Percentiles rank a stretch among this genome's conserved stretches.
phyloP scores from a whole-genome alignment of 2,888 invertebrate species.

The Ecdyonurus torrentis region DNA sequence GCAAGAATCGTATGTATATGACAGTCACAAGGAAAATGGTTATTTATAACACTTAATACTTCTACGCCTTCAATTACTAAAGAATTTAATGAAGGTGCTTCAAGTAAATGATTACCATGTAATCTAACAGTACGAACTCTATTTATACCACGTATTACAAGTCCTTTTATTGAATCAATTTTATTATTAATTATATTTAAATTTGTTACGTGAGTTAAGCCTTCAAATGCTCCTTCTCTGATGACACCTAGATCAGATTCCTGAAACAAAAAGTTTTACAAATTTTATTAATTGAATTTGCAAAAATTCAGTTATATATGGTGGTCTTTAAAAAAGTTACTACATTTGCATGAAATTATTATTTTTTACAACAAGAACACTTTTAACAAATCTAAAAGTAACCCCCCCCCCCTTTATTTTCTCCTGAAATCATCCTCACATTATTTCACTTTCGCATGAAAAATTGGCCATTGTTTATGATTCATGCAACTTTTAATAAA shows the following conservation, averaged over 20 bases:
- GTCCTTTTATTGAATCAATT: conserved; percentile 62
- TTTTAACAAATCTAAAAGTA: no score
- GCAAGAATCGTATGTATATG: conserved; percentile 59
- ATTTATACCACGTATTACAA: conserved; percentile 51
- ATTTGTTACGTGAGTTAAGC: conserved; percentile 51
- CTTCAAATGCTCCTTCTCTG: conserved; percentile 56
- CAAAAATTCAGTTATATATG: no score
- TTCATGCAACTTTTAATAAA: no score
- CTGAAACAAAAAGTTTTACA: conserved; percentile 11
- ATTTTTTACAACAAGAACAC: no score
- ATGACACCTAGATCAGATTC: conserved; percentile 69
- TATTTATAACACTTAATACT: conserved; percentile 51
- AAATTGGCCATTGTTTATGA: no score
- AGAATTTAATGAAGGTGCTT: conserved; percentile 48
- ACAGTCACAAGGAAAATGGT: conserved; percentile 79
- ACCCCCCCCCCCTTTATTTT: no score
- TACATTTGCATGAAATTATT: no score
- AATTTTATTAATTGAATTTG: no score
- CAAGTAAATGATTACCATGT: conserved; percentile 69
- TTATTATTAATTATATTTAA: conserved; percentile 70
- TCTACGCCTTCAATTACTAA: conserved; percentile 56
- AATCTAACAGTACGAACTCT: conserved; percentile 53
- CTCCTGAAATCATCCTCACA: no score
- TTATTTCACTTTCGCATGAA: no score
- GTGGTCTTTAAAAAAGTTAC: no score